Base-by-base conservation (phyloP, 2,797 vertebrate genomes). In the Hyperoplus lanceolatus region DNA sequence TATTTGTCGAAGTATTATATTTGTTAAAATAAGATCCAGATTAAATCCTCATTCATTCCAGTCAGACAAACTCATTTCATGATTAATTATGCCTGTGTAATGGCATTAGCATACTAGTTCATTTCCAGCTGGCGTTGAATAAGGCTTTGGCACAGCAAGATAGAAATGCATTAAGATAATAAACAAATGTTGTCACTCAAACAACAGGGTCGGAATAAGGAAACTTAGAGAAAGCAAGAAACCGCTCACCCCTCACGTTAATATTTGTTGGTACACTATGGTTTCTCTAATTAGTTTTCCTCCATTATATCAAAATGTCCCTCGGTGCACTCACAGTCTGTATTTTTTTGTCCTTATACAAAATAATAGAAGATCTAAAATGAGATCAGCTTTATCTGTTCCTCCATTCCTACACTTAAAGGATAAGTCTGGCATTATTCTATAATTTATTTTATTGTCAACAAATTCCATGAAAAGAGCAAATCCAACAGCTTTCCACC, bases 11-110 rank as follows among this genome's bases (percentile, higher is more conserved):
- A 64, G 43, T 11, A 69, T 49, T 46, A 53, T 18, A 29, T 56
- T 6, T 50, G 0, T 13, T 18, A 68, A 43, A 50, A 5, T 21
- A 63, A 45, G 9, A 18, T 45, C 7, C 12, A 53, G 8, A 74
- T 72, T 8, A 64, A 75, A 72, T 78, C 38, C 7, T 14, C 54
- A 48, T 56, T 39, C 48, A 73, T 71, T 55, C 38, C 16, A 36
- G 36, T 54, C 12, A 45, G 14, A 39, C 0, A 41, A 65, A 54
- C 18, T 21, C 51, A 71, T 50, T 53, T 2, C 12, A 36, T 46
- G 11, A 71, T 71, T 73, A 43, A 45, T 43, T 45, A 5, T 65
- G 38, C 55, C 14, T n/a, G 15, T 46, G 41, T 46, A 38, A 54
- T 18, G 15, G 36, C n/a, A 61, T 50, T 21, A 54, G 36, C 21